These are phyloP conservation scores for Oncorhynchus tshawytscha DNA, from an alignment of 2,113 vertebrate genomes.

Conservation along the genomic window DNA sequence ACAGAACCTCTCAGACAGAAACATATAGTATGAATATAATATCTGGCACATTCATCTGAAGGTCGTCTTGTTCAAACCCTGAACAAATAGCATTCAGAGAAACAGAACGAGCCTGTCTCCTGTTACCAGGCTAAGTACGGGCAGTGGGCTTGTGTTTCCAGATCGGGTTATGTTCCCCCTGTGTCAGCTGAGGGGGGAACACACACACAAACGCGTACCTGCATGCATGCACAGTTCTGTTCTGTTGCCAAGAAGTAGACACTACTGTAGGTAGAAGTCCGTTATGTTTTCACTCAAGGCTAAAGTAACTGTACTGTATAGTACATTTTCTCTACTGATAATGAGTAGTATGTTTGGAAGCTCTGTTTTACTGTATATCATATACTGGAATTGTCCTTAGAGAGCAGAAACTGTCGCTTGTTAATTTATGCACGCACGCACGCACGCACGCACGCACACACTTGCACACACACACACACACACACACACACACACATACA, in stretches of 20 bases:
- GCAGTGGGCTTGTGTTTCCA: constrained; percentile 28
- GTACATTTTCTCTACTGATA: no score
- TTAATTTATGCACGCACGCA: neutral
- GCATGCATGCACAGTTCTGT: no score
- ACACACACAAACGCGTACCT: no score
- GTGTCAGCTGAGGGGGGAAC: no score
- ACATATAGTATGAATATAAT: neutral
- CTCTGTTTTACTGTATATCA: neutral
- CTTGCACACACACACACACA: constrained; percentile 6
- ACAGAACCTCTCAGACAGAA: no score
- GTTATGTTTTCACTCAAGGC: no score
- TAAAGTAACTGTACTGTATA: no score
- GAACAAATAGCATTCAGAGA: constrained; percentile 4
- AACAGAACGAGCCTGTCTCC: constrained; percentile 7
- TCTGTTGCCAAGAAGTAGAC: no score
- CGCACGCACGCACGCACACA: constrained; percentile 20
- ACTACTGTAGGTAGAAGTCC: no score
- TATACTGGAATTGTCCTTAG: neutral
- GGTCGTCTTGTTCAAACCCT: neutral
- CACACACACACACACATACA: neutral
- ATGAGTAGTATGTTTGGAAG: no score
- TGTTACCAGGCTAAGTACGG: constrained; percentile 31
- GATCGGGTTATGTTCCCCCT: constrained; percentile 19
- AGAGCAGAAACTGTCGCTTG: neutral
- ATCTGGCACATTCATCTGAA: neutral